Evolutionary conservation across 2,888 invertebrate genomes (phyloP).

Genomic region (Drosophila barbarae): DNA sequence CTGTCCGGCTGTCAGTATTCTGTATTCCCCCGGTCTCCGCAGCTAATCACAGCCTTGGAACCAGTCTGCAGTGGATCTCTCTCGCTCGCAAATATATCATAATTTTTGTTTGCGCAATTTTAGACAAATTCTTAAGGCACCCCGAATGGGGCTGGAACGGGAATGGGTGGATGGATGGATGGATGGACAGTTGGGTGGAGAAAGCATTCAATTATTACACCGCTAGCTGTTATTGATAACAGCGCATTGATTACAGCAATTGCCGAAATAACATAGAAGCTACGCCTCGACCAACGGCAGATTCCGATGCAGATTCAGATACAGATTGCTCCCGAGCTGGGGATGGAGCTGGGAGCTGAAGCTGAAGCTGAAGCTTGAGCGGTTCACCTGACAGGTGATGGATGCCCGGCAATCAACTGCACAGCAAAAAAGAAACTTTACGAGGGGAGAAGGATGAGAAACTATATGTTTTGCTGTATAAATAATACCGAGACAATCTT

Average conservation of each 20-base stretch:
- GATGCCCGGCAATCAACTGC: slow-evolving; percentile 48
- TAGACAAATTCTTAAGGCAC: slow-evolving; percentile 56
- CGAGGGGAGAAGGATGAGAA: not conserved
- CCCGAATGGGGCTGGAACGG: slow-evolving; percentile 41
- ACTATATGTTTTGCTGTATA: not conserved
- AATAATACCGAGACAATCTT: not conserved
- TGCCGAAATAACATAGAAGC: slow-evolving; percentile 67
- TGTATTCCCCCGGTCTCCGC: slow-evolving; percentile 11
- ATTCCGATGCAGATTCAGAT: slow-evolving; percentile 38
- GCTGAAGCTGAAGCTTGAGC: not conserved
- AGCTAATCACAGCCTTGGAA: slow-evolving; percentile 56
- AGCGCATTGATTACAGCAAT: slow-evolving; percentile 71
- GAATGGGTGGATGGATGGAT: slow-evolving; percentile 33
- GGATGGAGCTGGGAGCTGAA: slow-evolving; percentile 10
- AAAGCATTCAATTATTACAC: slow-evolving; percentile 63
- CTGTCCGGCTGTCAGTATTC: slow-evolving; percentile 45
- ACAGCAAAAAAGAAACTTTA: slow-evolving; percentile 1
- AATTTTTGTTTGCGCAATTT: slow-evolving; percentile 70
- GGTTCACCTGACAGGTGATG: slow-evolving; percentile 44
- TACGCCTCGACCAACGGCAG: slow-evolving; percentile 57
- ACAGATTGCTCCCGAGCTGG: slow-evolving; percentile 15
- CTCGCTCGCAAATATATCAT: slow-evolving; percentile 53
- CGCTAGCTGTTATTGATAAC: slow-evolving; percentile 75
- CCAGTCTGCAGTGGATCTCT: slow-evolving; percentile 13
- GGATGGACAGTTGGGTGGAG: slow-evolving; percentile 33